phyloP scores from a whole-genome alignment of 2,113 vertebrate species.

The Nothocercus nigrocapillus region DNA sequence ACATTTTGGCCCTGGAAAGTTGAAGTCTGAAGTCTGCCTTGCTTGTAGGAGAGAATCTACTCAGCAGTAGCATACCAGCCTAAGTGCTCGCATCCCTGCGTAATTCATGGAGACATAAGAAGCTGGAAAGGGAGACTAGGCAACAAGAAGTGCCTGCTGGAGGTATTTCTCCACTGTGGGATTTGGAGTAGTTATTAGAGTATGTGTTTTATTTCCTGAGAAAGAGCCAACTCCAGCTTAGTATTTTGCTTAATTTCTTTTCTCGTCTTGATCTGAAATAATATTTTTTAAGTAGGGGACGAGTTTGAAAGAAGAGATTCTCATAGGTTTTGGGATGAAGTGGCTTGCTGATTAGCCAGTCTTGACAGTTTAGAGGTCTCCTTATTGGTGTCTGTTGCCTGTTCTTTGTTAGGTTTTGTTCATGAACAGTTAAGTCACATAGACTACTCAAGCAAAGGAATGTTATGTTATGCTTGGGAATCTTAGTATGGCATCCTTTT shows the following conservation, averaged over 20 bases:
- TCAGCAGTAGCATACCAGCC: neutral
- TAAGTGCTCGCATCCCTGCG: neutral
- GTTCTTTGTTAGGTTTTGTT: too few species aligned
- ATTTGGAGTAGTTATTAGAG: neutral
- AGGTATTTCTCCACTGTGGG: rapidly evolving
- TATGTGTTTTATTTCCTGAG: neutral
- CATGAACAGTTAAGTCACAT: rapidly evolving
- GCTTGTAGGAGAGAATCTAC: neutral
- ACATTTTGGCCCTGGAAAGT: neutral
- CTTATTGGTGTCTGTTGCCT: rapidly evolving
- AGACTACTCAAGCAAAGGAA: rapidly evolving
- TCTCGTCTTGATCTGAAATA: neutral
- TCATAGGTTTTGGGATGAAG: rapidly evolving
- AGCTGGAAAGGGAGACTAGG: neutral
- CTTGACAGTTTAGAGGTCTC: neutral
- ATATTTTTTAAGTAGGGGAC: neutral
- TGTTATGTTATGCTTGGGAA: neutral
- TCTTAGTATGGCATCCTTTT: neutral
- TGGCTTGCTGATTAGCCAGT: neutral
- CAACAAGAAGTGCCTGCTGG: neutral
- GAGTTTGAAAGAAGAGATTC: neutral
- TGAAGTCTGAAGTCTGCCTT: neutral
- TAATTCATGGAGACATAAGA: rapidly evolving
- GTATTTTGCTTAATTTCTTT: neutral
- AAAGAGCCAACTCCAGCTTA: rapidly evolving